Evolutionary conservation across 2,888 invertebrate species (phyloP), one percentile per base, ranked within the genome.

Genomic region (Sisyra terminalis): DNA sequence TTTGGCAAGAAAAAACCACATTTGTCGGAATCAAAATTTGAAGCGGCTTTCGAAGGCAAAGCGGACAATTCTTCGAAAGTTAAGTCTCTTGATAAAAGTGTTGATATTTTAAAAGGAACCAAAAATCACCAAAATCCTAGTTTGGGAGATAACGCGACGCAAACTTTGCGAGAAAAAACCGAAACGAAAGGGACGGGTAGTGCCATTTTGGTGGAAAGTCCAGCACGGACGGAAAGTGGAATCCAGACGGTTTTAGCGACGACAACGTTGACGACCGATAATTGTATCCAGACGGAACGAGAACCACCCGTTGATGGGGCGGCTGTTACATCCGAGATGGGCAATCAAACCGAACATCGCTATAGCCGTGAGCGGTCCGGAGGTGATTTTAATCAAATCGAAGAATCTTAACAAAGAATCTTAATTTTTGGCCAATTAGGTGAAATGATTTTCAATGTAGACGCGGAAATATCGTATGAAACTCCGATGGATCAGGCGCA

Each of bases 1-100:
- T 37, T 37, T 37, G 37, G 37, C 9, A 37, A 36, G 9, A 36
- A 36, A 9, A 16, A 32, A 32, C 8, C 32, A 32, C 3, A 32
- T 9, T 32, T 14, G 8, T 14, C 14, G 4, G 5, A 32, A 32
- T 32, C 32, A 3, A 9, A 32, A 9, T 32, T 32, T 32, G 14
- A 32, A 32, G 7, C 24, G 24, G 3, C 24, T 24, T 24, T 7
- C 24, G 7, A 3, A 24, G 24, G 3, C 3, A 32, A 32, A 13
- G 4, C 32, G 32, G 11, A 32, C 6, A 32, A n/a, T 6, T 6
- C 32, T n/a, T 32, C 32, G 3, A 32, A 3, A 32, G 32, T 32
- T 9, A n/a, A 3, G 8, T 5, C n/a, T 6, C n/a, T 32, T 9
- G 8, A 32, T 9, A 14, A 32, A 32, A 32, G 11, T 35, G 13